These are phyloP conservation scores for Tenualosa ilisha DNA, from an alignment of 2,797 vertebrate species.

Conservation along the genomic window DNA sequence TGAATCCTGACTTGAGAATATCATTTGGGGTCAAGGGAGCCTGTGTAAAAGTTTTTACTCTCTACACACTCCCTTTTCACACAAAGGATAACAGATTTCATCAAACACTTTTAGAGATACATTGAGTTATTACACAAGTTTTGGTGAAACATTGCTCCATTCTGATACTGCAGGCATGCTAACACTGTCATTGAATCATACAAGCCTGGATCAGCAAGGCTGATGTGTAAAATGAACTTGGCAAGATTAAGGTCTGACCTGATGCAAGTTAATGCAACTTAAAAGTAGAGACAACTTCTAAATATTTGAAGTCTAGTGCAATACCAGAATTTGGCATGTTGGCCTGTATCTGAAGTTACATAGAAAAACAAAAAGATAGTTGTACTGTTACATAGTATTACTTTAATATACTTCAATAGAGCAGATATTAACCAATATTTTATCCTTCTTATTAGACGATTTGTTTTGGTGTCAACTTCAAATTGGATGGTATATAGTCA, in stretches of 20 bases:
- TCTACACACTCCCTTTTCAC: too few relatives aligned
- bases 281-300: not conserved
- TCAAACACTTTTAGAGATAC: not conserved
- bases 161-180: not conserved
- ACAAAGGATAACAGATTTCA: not conserved
- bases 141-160: not conserved
- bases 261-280: not conserved
- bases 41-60: too few relatives aligned
- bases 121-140: too few relatives aligned
- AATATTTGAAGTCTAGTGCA: not conserved
- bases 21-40: too few relatives aligned
- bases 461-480: too few relatives aligned
- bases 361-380: not conserved
- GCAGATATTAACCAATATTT: too few relatives aligned
- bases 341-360: too few relatives aligned
- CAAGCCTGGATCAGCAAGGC: not conserved
- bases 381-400: too few relatives aligned
- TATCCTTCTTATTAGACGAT: too few relatives aligned
- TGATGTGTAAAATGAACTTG: not conserved
- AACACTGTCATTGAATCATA: not conserved
- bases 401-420: too few relatives aligned
- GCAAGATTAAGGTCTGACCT: not conserved
- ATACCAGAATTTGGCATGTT: not conserved
- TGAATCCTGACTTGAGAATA: not conserved
- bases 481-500: too few relatives aligned